phyloP scores from a whole-genome alignment of 2,113 vertebrate genomes.

The Engystomops pustulosus region DNA sequence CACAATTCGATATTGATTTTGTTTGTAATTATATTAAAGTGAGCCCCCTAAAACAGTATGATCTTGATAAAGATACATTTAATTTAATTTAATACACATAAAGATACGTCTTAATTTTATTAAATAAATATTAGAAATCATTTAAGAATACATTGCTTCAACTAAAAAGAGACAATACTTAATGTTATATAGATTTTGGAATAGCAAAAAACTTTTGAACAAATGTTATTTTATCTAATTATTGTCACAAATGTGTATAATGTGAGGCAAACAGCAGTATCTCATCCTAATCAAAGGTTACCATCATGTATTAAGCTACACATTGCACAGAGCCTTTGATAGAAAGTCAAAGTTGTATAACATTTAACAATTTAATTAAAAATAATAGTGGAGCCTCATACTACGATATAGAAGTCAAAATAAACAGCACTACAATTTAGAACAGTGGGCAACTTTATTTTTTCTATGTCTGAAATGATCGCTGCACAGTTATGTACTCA shows the following conservation, averaged over 20 bases:
- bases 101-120: too few species aligned
- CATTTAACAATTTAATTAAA: not conserved
- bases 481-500: not conserved
- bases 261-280: not conserved
- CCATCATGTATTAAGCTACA: not conserved
- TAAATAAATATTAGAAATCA: too few species aligned
- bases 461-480: constrained; percentile 4
- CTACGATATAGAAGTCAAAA: not conserved
- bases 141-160: too few species aligned
- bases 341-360: not conserved
- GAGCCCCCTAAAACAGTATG: too few species aligned
- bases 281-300: constrained; percentile 2
- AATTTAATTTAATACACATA: too few species aligned
- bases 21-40: too few species aligned
- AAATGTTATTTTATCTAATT: not conserved
- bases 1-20: too few species aligned
- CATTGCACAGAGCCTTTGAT: not conserved
- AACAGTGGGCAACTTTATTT: constrained; percentile 17
- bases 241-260: not conserved
- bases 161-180: too few species aligned
- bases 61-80: too few species aligned
- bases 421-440: not conserved
- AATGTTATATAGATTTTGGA: too few species aligned
- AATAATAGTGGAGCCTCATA: not conserved
- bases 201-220: not conserved